Evolutionary conservation across 1,140 invertebrate genomes (phyloP).

Genomic region (Epicauta chinensis): DNA sequence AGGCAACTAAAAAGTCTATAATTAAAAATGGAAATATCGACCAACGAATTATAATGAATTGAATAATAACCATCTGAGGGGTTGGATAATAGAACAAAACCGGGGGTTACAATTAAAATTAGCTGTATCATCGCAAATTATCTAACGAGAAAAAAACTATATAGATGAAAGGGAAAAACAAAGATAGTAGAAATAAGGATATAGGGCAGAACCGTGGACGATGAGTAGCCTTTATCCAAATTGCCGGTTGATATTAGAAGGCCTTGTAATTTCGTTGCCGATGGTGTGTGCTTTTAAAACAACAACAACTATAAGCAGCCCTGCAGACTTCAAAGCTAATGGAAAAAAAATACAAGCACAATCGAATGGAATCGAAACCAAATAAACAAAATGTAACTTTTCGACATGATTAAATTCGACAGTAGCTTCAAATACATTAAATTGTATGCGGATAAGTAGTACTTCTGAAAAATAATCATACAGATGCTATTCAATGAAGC

Average conservation of each 20-base stretch:
- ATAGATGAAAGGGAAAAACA: not conserved
- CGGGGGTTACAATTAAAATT: slow-evolving; percentile 20
- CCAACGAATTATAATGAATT: too few relatives aligned
- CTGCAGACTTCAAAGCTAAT: not conserved
- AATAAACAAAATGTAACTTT: too few relatives aligned
- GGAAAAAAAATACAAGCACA: not conserved
- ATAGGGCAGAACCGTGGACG: slow-evolving; percentile 9
- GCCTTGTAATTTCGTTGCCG: slow-evolving; percentile 33
- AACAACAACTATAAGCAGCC: not conserved
- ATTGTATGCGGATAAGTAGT: too few relatives aligned
- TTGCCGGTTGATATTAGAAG: slow-evolving; percentile 20
- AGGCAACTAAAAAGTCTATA: not conserved
- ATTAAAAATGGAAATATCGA: not conserved
- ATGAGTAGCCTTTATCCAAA: slow-evolving; percentile 35
- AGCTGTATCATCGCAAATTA: slow-evolving; percentile 28
- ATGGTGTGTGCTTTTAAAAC: slow-evolving; percentile 23
- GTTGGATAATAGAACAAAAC: not conserved
- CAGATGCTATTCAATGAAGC: too few relatives aligned
- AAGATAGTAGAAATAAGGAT: too few relatives aligned
- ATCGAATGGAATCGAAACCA: too few relatives aligned
- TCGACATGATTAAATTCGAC: too few relatives aligned
- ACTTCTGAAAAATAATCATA: too few relatives aligned
- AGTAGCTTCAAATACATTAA: too few relatives aligned
- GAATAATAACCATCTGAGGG: too few relatives aligned
- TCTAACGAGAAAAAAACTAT: not conserved